Percentiles rank a stretch among this genome's conserved stretches.
phyloP scores from a whole-genome alignment of 2,888 invertebrate genomes.

The Eilema depressum region DNA sequence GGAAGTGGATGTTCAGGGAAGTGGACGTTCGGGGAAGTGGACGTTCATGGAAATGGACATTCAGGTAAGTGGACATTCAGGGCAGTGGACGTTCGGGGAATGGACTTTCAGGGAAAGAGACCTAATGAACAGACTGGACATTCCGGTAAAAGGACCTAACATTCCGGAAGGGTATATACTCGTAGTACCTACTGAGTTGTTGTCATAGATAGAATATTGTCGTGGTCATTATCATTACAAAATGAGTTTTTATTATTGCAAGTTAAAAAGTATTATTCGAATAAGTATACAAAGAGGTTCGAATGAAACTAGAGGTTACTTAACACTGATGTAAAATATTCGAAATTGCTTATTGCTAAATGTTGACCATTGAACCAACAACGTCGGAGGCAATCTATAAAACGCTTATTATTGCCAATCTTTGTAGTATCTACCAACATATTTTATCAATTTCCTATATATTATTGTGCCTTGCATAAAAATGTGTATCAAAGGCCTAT shows the following conservation, averaged over 20 bases:
- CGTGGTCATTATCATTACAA: background rate
- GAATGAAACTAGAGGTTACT: conserved; percentile 36
- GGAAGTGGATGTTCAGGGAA: too few species aligned
- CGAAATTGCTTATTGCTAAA: conserved; percentile 58
- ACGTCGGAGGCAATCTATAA: conserved; percentile 43
- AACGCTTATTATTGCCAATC: conserved; percentile 47
- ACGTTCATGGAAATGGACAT: too few species aligned
- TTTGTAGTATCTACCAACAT: conserved; percentile 5
- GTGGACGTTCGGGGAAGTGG: too few species aligned
- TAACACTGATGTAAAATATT: conserved; percentile 52
- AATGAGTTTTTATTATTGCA: background rate
- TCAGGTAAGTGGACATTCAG: too few species aligned
- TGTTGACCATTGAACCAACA: conserved; percentile 56
- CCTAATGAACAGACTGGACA: too few species aligned
- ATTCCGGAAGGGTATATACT: too few species aligned
- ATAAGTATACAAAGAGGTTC: conserved; percentile 17
- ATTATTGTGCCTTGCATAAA: background rate
- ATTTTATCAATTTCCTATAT: background rate
- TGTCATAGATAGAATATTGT: background rate
- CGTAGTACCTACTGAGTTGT: background rate
- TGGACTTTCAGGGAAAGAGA: too few species aligned
- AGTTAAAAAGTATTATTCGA: background rate
- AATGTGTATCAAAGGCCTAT: too few species aligned
- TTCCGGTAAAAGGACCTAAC: too few species aligned
- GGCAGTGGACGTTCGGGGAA: too few species aligned